Conservation (phyloP, 2,888 invertebrate genomes). For the Agrotis clavis region DNA sequence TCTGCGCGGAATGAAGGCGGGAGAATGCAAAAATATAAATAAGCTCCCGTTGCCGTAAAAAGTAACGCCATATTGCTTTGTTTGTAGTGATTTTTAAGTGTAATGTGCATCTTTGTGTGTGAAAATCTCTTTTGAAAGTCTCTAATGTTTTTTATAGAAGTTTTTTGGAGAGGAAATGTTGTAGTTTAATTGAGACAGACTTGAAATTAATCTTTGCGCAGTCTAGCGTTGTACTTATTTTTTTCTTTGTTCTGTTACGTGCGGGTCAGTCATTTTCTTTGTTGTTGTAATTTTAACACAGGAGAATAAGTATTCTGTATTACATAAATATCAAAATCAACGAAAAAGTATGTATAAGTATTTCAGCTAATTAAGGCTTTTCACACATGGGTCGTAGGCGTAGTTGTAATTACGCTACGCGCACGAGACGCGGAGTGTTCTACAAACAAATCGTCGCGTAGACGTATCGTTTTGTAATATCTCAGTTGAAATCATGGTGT, state of each 20-base stretch:
- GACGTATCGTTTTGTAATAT: no score
- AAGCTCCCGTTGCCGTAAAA: slow-evolving; percentile 52
- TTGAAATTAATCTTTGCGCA: not conserved
- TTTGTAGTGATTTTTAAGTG: slow-evolving; percentile 44
- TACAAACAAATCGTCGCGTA: no score
- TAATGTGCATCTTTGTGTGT: not conserved
- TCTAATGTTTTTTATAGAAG: not conserved
- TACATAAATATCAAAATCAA: no score
- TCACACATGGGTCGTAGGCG: no score
- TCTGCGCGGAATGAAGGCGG: slow-evolving; percentile 64
- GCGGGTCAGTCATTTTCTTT: no score
- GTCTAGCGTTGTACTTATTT: not conserved
- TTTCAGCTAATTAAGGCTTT: no score
- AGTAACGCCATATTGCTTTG: slow-evolving; percentile 51
- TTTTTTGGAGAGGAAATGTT: not conserved
- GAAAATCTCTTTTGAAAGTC: not conserved
- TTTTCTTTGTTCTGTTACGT: not conserved
- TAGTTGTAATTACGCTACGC: no score
- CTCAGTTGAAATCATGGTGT: no score
- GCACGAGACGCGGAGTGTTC: no score
- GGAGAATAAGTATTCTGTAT: no score
- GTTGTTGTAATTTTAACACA: no score
- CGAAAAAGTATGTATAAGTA: no score
- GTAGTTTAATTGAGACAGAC: not conserved
- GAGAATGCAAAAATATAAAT: slow-evolving; percentile 70